Base-by-base conservation (phyloP, 2,888 invertebrate species). In the Dryomyza anilis region DNA sequence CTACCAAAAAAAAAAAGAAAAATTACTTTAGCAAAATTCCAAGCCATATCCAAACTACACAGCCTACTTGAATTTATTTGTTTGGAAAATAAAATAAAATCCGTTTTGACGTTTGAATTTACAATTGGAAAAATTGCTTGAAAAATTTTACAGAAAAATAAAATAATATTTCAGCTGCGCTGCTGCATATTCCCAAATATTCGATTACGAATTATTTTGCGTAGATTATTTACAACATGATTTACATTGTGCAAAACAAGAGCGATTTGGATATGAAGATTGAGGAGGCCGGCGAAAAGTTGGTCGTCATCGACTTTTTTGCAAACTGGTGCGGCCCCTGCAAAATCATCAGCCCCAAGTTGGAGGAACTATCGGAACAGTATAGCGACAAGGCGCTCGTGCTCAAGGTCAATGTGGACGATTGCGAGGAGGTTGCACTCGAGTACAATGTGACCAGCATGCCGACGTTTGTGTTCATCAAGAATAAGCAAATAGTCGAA, bases 251-350 rank as follows among this genome's bases (percentile, higher is more conserved):
- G 12, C 70, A 72, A 27, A 74, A 70, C 63, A 74, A 73, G 56
- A 69, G 71, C 3, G 93, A 94, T 76, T 87, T 95, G 77, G 86
- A 89, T 74, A 80, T 80, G 67, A 88, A 89, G 84, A 84, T 95
- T 69, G 74, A 81, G 0, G 89, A 89, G 67, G 94, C 94, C 16
- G 92, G 91, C 12, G 87, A 87, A 27, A 91, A 90, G 79, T 85
- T 95, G 76, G 91, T 96, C 43, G 89, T 96, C 36, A 89, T 95
- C 69, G 95, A 95, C 84, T 96, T 96, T 84, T 93, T 89, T 84
- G 95, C 95, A 55, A 89, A 90, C 59, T 96, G 95, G 95, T 96
- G 96, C 80, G 94, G 94, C 0, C 95, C 95, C 1, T 96, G 95
- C 87, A 93, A 92, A 83, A 87, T 90, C 84, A 95, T 95, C 77